phyloP scores from a whole-genome alignment of 2,888 invertebrate genomes.

The Hymenopus coronatus region DNA sequence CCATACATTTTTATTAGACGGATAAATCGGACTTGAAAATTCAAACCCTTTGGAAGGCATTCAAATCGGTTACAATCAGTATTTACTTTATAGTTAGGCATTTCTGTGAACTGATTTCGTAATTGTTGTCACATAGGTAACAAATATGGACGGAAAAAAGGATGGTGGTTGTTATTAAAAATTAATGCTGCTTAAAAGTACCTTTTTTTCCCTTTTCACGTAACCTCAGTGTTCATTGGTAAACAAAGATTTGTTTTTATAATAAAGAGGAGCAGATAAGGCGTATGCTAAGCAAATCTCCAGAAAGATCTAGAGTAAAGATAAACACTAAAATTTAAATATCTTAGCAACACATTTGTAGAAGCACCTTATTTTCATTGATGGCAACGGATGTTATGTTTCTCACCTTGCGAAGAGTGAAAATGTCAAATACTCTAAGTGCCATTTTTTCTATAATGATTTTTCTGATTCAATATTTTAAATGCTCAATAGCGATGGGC shows the following conservation, averaged over 20 bases:
- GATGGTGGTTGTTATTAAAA: neutral
- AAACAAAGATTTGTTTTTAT: neutral
- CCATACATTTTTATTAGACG: neutral
- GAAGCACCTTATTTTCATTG: too few relatives aligned
- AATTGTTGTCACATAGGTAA: neutral
- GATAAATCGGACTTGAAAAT: neutral
- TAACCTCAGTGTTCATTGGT: neutral
- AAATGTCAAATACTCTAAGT: too few relatives aligned
- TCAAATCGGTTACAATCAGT: neutral
- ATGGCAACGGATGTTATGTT: too few relatives aligned
- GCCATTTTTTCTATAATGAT: too few relatives aligned
- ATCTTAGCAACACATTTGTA: too few relatives aligned
- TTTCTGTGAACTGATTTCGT: neutral
- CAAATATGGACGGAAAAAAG: neutral
- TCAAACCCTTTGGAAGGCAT: too few relatives aligned
- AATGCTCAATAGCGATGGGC: too few relatives aligned
- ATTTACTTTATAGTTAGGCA: neutral
- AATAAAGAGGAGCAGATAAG: neutral
- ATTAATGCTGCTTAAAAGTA: too few relatives aligned
- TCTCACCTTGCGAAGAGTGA: too few relatives aligned
- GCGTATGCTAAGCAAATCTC: neutral
- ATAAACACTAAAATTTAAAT: too few relatives aligned
- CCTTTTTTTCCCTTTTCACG: neutral
- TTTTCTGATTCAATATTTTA: too few relatives aligned
- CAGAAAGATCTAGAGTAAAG: neutral